These are phyloP conservation scores for Anarsia innoxiella DNA, from an alignment of 2,888 invertebrate species.

Conservation along the genomic window DNA sequence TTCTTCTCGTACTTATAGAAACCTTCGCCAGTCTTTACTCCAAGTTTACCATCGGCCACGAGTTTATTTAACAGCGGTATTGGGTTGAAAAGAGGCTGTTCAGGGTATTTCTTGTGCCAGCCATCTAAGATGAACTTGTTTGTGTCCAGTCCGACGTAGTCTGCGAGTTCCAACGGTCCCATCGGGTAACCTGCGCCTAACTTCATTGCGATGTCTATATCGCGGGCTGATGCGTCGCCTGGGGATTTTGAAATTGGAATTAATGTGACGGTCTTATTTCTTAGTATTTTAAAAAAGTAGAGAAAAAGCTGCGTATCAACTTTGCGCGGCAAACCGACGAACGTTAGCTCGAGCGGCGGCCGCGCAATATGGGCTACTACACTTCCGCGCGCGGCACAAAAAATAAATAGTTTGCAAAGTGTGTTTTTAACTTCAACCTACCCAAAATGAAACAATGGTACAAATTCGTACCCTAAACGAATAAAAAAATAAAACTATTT, in stretches of 20 bases:
- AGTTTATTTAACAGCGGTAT: conserved; percentile 75
- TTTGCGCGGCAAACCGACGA: neutral
- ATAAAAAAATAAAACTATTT: too few relatives aligned
- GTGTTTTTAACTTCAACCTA: too few relatives aligned
- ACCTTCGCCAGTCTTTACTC: conserved; percentile 88
- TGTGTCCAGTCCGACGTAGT: conserved; percentile 90
- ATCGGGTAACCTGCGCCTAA: conserved; percentile 92
- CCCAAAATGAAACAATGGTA: too few relatives aligned
- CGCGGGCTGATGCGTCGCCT: conserved; percentile 82
- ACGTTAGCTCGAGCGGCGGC: too few relatives aligned
- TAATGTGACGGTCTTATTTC: neutral
- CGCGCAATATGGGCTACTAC: too few relatives aligned
- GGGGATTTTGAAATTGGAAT: too few relatives aligned
- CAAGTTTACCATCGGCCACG: conserved; percentile 86
- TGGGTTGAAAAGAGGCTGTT: conserved; percentile 59
- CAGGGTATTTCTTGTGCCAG: conserved; percentile 78
- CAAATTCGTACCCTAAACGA: too few relatives aligned
- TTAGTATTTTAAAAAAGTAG: neutral
- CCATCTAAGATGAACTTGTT: conserved; percentile 83
- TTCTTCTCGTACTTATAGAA: conserved; percentile 82
- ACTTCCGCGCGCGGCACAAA: too few relatives aligned
- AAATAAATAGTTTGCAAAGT: too few relatives aligned
- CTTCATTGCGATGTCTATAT: conserved; percentile 94
- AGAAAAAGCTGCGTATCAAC: neutral
- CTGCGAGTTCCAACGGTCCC: conserved; percentile 90